Evolutionary conservation across 2,797 vertebrate genomes (phyloP).

Genomic region (Trachurus trachurus): DNA sequence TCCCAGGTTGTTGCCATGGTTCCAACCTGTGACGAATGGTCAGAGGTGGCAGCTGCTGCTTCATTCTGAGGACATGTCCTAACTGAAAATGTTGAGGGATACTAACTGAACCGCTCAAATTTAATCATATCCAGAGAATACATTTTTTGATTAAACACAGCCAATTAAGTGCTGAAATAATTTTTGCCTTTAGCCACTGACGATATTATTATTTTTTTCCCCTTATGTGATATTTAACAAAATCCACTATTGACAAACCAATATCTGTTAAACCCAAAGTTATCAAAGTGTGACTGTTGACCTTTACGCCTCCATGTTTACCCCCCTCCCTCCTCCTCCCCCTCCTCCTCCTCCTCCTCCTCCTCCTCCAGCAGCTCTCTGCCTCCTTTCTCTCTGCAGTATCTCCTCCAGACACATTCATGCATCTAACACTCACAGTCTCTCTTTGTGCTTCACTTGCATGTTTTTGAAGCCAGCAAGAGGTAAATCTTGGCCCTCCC

Average conservation of each 20-base stretch:
- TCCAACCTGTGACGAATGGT: not conserved
- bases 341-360: not conserved
- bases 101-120: not conserved
- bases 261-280: constrained; percentile 63
- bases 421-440: constrained; percentile 35
- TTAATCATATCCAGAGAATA: not conserved
- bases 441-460: constrained; percentile 58
- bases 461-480: constrained; percentile 63
- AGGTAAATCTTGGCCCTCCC: constrained; percentile 73
- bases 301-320: constrained; percentile 70
- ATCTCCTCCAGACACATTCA: constrained; percentile 61
- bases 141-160: constrained; percentile 8
- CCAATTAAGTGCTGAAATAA: constrained; percentile 10
- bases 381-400: constrained; percentile 42
- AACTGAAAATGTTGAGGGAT: not conserved
- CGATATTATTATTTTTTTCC: constrained; percentile 4
- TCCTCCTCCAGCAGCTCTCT: constrained; percentile 42
- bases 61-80: not conserved
- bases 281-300: constrained; percentile 72
- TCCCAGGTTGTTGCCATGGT: not conserved
- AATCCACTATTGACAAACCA: constrained; percentile 53
- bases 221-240: constrained; percentile 58
- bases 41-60: too few species aligned
- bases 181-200: not conserved
- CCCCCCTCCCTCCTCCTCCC: not conserved